Conservation (phyloP, 2,113 vertebrate genomes). For the Plecotus auritus region DNA sequence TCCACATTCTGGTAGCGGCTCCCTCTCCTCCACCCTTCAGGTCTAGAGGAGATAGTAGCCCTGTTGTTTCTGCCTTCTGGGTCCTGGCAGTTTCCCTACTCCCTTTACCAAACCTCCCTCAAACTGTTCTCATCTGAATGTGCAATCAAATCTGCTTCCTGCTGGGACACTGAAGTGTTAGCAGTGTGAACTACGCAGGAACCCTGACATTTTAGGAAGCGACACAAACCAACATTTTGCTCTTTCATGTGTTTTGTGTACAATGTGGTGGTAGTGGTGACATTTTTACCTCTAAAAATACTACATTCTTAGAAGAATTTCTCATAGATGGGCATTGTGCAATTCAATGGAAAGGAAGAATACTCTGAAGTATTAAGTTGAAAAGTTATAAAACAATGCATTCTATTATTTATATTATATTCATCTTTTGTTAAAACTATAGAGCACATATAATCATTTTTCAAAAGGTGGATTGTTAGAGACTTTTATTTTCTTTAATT, state of each 20-base stretch:
- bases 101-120: background rate
- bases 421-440: background rate
- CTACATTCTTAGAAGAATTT: background rate
- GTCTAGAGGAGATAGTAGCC: background rate
- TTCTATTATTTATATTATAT: background rate
- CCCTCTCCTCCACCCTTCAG: background rate
- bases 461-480: background rate
- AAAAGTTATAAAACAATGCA: background rate
- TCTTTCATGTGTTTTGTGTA: background rate
- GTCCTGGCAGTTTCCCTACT: background rate
- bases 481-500: background rate
- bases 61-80: background rate
- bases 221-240: background rate
- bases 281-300: background rate
- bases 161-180: background rate
- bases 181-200: no score
- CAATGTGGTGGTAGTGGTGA: background rate
- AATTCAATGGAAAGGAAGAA: background rate
- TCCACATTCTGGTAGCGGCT: background rate
- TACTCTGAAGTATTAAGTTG: background rate
- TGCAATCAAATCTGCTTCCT: background rate
- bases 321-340: background rate
- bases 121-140: background rate
- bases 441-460: background rate
- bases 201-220: background rate